phyloP scores from a whole-genome alignment of 2,113 vertebrate genomes.

The Sceloporus tristichus region DNA sequence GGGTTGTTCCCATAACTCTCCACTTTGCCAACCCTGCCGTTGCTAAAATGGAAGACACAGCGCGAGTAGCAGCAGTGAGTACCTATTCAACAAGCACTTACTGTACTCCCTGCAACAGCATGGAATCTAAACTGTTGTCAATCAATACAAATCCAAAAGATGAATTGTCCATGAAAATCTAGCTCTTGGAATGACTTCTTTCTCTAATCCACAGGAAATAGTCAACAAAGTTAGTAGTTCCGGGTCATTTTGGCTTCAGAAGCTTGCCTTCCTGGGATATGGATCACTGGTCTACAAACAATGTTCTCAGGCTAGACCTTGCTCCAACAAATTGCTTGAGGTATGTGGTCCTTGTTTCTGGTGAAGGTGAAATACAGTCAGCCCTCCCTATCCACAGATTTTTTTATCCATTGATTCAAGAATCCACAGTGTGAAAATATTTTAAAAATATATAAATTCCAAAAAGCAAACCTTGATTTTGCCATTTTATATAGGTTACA shows the following conservation, averaged over 20 bases:
- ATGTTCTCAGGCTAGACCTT: constrained; percentile 75
- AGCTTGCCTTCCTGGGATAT: constrained; percentile 79
- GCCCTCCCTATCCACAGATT: too few species aligned
- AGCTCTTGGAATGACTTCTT: background rate
- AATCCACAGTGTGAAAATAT: too few species aligned
- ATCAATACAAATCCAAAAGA: background rate
- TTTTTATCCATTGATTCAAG: too few species aligned
- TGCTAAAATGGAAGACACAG: constrained; percentile 49
- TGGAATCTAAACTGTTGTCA: background rate
- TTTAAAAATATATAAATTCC: too few species aligned
- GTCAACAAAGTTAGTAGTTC: constrained; percentile 74
- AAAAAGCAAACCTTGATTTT: too few species aligned
- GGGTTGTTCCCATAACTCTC: constrained; percentile 75
- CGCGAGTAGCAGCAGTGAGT: constrained; percentile 76
- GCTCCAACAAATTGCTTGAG: constrained; percentile 80
- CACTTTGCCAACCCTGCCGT: constrained; percentile 72
- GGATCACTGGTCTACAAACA: constrained; percentile 83
- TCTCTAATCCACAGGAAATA: constrained; percentile 75
- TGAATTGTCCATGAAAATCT: background rate
- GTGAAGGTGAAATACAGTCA: background rate
- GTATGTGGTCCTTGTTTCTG: constrained; percentile 65
- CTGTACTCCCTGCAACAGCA: constrained; percentile 5
- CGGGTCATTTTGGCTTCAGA: constrained; percentile 62
- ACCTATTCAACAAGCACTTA: background rate
- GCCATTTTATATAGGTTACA: too few species aligned